These are phyloP conservation scores for Microcebus tavaratra DNA, from an alignment of 2,113 vertebrate genomes.

Conservation along the genomic window DNA sequence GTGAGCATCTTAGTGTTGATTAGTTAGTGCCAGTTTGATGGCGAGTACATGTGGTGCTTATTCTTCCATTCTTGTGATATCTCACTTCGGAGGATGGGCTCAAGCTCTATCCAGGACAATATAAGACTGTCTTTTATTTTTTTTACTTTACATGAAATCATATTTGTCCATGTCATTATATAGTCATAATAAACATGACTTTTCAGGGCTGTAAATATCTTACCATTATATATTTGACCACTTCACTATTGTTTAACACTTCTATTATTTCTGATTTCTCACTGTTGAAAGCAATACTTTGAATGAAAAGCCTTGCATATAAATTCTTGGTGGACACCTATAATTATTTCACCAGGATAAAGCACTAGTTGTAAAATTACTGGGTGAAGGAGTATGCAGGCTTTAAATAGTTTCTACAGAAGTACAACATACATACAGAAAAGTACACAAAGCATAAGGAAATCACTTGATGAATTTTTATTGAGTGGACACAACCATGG, in stretches of 20 bases:
- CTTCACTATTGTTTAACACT: not conserved
- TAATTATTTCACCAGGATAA: slow-evolving; percentile 42
- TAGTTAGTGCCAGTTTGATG: too few relatives aligned
- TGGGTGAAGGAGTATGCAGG: not conserved
- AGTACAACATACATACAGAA: not conserved
- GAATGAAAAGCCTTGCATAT: not conserved
- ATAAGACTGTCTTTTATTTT: not conserved
- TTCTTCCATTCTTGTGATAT: too few relatives aligned
- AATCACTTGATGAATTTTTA: not conserved
- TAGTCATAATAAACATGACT: not conserved
- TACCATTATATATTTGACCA: slow-evolving; percentile 20
- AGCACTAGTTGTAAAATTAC: slow-evolving; percentile 21
- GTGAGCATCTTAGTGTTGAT: too few relatives aligned
- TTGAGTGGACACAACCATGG: not conserved
- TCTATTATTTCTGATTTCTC: slow-evolving; percentile 17
- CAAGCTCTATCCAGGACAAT: too few relatives aligned
- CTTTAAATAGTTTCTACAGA: slow-evolving; percentile 29
- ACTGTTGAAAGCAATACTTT: slow-evolving; percentile 4
- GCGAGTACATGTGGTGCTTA: not conserved
- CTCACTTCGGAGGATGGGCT: too few relatives aligned
- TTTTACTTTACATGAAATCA: slow-evolving; percentile 3
- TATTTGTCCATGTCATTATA: not conserved
- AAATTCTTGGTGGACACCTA: slow-evolving; percentile 15
- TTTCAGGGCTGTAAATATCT: slow-evolving; percentile 14
- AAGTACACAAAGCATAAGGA: not conserved